Percentiles rank a stretch among this genome's conserved stretches.
These are phyloP conservation scores for Poeciliopsis paucimaculata DNA, from an alignment of 2,797 vertebrate genomes.

Conservation along the genomic window DNA sequence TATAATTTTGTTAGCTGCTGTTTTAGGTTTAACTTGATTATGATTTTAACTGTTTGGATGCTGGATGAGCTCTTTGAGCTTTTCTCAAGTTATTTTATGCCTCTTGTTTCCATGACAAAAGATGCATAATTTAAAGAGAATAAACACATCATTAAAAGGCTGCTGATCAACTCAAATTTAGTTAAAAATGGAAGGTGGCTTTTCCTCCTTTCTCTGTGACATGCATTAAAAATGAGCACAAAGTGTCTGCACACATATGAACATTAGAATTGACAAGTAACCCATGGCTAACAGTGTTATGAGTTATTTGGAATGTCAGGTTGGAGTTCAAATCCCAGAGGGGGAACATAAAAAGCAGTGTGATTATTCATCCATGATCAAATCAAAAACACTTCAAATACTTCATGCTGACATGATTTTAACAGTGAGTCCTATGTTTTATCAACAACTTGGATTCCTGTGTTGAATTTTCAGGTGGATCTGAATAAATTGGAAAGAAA, in stretches of 20 bases:
- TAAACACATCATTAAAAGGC: neutral
- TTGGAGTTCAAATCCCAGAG: slow-evolving; percentile 38
- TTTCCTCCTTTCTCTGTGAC: neutral
- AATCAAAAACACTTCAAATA: slow-evolving; percentile 28
- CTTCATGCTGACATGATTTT: slow-evolving; percentile 20
- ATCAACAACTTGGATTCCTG: neutral
- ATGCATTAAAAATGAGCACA: slow-evolving; percentile 11
- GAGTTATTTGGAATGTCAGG: slow-evolving; percentile 49
- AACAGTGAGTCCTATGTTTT: neutral
- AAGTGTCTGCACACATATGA: slow-evolving; percentile 26
- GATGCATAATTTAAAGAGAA: neutral
- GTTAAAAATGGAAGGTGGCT: neutral
- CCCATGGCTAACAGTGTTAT: slow-evolving; percentile 38
- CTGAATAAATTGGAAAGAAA: neutral
- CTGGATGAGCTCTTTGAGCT: neutral
- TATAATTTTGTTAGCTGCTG: neutral
- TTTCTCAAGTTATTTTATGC: neutral
- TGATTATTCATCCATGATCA: slow-evolving; percentile 38
- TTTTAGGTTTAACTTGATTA: neutral
- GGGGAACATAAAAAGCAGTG: slow-evolving; percentile 24
- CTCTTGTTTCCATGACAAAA: neutral
- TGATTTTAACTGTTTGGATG: neutral
- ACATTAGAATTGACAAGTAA: slow-evolving; percentile 54
- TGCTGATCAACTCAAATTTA: neutral
- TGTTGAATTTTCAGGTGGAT: neutral